Conservation (phyloP, 2,113 vertebrate genomes). For the Cephalopholis sonnerati region DNA sequence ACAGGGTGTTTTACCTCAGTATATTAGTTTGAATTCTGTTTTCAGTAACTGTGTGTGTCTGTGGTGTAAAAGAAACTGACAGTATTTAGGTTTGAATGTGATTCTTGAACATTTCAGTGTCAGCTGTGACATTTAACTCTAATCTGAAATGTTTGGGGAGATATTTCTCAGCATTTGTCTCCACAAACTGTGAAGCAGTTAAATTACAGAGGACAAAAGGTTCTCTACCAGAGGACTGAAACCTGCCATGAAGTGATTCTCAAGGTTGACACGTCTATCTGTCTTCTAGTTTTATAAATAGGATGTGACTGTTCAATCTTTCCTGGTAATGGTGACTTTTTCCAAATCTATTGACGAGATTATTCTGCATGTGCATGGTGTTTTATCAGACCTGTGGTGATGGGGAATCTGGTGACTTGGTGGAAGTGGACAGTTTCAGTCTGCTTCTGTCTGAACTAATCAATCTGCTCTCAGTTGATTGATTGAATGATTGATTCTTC, state of each 20-base stretch:
- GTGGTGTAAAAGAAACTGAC: too few relatives aligned
- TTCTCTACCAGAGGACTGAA: neutral
- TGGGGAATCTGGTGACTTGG: neutral
- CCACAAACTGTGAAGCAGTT: too few relatives aligned
- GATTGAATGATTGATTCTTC: neutral
- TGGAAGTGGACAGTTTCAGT: neutral
- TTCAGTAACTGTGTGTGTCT: too few relatives aligned
- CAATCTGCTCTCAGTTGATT: neutral
- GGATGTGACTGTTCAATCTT: neutral
- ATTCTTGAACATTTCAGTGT: too few relatives aligned
- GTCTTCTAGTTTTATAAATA: neutral
- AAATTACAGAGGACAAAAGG: too few relatives aligned
- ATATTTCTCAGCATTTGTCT: too few relatives aligned
- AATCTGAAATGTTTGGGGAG: too few relatives aligned
- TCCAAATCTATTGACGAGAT: neutral
- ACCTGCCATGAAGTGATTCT: neutral
- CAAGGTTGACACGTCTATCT: too few relatives aligned
- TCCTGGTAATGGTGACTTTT: neutral
- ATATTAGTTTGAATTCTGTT: too few relatives aligned
- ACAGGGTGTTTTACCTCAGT: too few relatives aligned
- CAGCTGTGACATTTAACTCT: too few relatives aligned
- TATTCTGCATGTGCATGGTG: constrained; percentile 28
- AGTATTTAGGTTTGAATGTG: too few relatives aligned
- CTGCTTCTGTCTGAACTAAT: constrained; percentile 6
- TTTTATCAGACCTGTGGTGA: neutral